Conservation (phyloP, 2,113 vertebrate genomes). For the Hylia prasina region DNA sequence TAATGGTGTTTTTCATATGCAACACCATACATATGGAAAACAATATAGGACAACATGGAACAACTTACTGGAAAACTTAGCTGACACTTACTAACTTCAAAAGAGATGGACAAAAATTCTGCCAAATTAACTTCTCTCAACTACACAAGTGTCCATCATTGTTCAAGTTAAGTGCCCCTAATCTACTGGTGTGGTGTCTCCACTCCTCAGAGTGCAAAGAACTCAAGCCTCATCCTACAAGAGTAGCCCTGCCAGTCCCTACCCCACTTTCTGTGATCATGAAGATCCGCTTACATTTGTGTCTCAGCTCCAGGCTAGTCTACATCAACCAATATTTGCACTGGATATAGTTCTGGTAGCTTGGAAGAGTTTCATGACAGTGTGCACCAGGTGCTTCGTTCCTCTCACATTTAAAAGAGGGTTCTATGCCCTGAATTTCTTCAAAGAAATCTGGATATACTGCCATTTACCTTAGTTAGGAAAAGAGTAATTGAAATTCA, state of each 20-base stretch:
- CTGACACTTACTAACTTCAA: neutral
- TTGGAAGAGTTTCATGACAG: neutral
- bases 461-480: neutral
- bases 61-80: neutral
- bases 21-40: neutral
- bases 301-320: neutral
- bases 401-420: rapidly evolving
- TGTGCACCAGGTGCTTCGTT: neutral
- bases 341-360: neutral
- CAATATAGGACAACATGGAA: neutral
- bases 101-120: neutral
- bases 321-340: neutral
- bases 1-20: neutral
- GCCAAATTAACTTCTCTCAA: neutral
- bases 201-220: neutral
- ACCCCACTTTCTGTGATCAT: neutral
- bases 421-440: neutral
- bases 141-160: neutral
- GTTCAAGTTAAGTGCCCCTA: neutral
- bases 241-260: neutral
- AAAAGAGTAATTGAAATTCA: neutral
- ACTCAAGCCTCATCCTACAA: neutral
- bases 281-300: neutral
- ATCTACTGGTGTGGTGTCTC: neutral
- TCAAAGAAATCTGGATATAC: neutral